Base-by-base conservation (phyloP, 2,888 invertebrate species). In the Drosophila antonietae region DNA sequence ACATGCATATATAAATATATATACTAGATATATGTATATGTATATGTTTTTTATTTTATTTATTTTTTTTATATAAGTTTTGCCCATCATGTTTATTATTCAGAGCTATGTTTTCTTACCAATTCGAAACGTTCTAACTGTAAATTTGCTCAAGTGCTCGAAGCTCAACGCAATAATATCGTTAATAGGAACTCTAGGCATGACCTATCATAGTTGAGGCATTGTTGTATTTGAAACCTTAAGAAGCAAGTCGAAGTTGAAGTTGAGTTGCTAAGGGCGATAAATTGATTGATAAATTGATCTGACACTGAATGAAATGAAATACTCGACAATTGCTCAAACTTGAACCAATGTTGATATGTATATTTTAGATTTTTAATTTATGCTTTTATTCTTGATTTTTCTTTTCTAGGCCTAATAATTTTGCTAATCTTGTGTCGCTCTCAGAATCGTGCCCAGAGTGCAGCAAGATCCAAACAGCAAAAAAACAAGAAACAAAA, bases 61-160 rank as follows among this genome's bases (percentile, higher is more conserved):
- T 28, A 5, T 28, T 5, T 28, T 28, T 28, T 28, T 28, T 28
- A 1, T 9, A 35, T 44, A 51, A 20, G 56, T 67, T 66, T 68
- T 59, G 39, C 43, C 51, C 60, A 59, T 68, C 58, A 44, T 56
- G 41, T 56, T 65, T 65, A 37, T 10, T 31, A 37, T n/a, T n/a
- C 44, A 23, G 66, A 39, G 39, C 28, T 52, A 52, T 52, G 33
- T 43, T 52, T 61, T 52, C 33, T 53, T 53, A 44, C 31, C n/a
- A 33, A 67, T 56, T 43, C 37, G 6, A 31, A 44, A 37, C 52
- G 68, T 73, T 66, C 31, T 64, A 68, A 35, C 57, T 66, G 63
- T 67, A 66, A 74, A 77, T 69, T 69, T 78, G 78, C 76, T 78
- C 79, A 78, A 74, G 56, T 65, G 61, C 46, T 67, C 35, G 43